These are phyloP conservation scores for Thunnus thynnus DNA, from an alignment of 2,113 vertebrate species.

Conservation along the genomic window DNA sequence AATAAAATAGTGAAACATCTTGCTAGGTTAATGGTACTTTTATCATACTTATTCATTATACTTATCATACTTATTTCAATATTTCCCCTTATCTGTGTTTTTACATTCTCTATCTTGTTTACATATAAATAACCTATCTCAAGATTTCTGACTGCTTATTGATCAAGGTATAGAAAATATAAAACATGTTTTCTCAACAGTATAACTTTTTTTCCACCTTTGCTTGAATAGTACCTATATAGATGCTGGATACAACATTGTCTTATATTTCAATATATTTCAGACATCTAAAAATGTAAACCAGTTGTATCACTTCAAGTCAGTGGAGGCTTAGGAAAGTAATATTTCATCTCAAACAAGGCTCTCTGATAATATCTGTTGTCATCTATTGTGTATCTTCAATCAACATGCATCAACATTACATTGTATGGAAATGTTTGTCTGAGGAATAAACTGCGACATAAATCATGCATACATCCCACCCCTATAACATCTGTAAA, in stretches of 20 bases:
- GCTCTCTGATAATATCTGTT: slow-evolving; percentile 4
- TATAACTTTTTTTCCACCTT: not conserved
- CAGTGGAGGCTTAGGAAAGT: not conserved
- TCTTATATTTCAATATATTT: not conserved
- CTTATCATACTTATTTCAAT: slow-evolving; percentile 4
- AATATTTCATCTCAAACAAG: slow-evolving; percentile 17
- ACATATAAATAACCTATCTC: not conserved
- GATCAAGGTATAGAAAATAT: not conserved
- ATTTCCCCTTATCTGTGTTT: not conserved
- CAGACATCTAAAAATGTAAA: not conserved
- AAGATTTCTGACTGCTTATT: not conserved
- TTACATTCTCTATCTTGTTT: not conserved
- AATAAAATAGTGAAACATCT: not conserved
- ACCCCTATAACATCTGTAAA: slow-evolving; percentile 31
- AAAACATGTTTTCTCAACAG: not conserved
- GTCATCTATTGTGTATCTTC: slow-evolving; percentile 4
- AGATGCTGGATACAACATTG: not conserved
- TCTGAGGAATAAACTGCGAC: slow-evolving; percentile 10
- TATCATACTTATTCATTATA: not conserved
- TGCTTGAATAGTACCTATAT: too few species aligned
- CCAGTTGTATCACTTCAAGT: not conserved
- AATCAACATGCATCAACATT: slow-evolving; percentile 17
- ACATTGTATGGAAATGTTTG: slow-evolving; percentile 24
- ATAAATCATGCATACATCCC: slow-evolving; percentile 49
- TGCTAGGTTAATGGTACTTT: slow-evolving; percentile 6